Evolutionary conservation across 2,797 vertebrate species (phyloP).

Genomic region (Crenichthys baileyi): DNA sequence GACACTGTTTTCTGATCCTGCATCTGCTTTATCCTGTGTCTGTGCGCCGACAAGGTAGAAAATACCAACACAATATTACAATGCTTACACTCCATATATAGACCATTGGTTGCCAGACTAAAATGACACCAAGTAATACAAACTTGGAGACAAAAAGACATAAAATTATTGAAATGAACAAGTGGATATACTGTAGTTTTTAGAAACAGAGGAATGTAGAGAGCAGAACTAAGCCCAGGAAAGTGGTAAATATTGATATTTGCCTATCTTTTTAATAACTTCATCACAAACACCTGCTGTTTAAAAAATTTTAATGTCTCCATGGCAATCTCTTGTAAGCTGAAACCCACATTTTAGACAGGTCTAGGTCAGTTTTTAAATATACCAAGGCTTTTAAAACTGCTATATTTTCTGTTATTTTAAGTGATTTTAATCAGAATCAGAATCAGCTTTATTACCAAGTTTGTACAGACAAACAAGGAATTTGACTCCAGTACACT

Average conservation of each 20-base stretch:
- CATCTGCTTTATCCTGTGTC: slow-evolving; percentile 53
- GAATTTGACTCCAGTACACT: no score
- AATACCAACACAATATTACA: slow-evolving; percentile 56
- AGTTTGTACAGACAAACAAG: no score
- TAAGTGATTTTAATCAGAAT: no score
- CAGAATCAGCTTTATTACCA: no score
- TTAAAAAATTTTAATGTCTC: not conserved
- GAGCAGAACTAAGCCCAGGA: slow-evolving; percentile 18
- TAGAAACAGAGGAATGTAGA: slow-evolving; percentile 3
- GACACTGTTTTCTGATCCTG: slow-evolving; percentile 70
- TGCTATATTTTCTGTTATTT: not conserved
- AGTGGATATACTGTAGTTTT: slow-evolving; percentile 17
- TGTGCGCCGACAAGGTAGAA: slow-evolving; percentile 43
- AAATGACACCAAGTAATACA: slow-evolving; percentile 59
- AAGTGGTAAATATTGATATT: slow-evolving; percentile 33
- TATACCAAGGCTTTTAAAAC: not conserved
- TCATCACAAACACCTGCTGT: not conserved
- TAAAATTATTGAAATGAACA: slow-evolving; percentile 40
- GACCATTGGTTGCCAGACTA: slow-evolving; percentile 45
- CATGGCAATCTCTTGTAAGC: not conserved
- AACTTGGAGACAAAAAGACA: slow-evolving; percentile 42
- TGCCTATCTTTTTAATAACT: not conserved
- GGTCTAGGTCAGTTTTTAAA: not conserved
- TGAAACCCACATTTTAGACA: not conserved
- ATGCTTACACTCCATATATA: slow-evolving; percentile 52